These are phyloP conservation scores for Diloba caeruleocephala DNA, from an alignment of 2,888 invertebrate species.

Conservation along the genomic window DNA sequence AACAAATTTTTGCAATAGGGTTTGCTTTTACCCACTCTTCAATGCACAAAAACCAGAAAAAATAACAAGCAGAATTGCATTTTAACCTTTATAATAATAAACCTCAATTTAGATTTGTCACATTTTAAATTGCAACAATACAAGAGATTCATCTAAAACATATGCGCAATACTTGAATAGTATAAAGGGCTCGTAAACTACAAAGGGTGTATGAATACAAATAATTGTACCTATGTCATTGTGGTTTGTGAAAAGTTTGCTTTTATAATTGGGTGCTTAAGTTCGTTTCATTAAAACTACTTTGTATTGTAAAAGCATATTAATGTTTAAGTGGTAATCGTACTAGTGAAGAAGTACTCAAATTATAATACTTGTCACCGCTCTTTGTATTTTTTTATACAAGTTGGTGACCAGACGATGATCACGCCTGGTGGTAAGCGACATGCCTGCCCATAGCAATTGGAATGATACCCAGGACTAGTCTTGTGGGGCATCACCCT, in stretches of 20 bases:
- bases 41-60: not conserved
- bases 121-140: conserved; percentile 29
- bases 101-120: not conserved
- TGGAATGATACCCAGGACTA: too few relatives aligned
- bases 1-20: conserved; percentile 3
- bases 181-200: conserved; percentile 64
- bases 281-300: conserved; percentile 58
- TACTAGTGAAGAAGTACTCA: conserved; percentile 20
- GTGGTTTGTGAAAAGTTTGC: conserved; percentile 59
- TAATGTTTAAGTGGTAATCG: conserved; percentile 45
- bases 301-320: conserved; percentile 46
- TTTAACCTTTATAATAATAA: accelerated
- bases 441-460: too few relatives aligned
- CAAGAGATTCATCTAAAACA: conserved; percentile 64
- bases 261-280: conserved; percentile 61
- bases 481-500: too few relatives aligned
- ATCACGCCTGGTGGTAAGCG: too few relatives aligned
- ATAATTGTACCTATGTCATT: conserved; percentile 74
- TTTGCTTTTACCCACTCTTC: not conserved
- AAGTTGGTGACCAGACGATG: too few relatives aligned
- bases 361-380: conserved; percentile 34
- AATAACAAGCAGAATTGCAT: not conserved
- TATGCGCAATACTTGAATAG: conserved; percentile 73
- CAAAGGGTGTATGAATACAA: conserved; percentile 48
- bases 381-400: conserved; percentile 4